Evolutionary conservation across 2,888 invertebrate genomes (phyloP).

Genomic region (Strigamia crassipes): DNA sequence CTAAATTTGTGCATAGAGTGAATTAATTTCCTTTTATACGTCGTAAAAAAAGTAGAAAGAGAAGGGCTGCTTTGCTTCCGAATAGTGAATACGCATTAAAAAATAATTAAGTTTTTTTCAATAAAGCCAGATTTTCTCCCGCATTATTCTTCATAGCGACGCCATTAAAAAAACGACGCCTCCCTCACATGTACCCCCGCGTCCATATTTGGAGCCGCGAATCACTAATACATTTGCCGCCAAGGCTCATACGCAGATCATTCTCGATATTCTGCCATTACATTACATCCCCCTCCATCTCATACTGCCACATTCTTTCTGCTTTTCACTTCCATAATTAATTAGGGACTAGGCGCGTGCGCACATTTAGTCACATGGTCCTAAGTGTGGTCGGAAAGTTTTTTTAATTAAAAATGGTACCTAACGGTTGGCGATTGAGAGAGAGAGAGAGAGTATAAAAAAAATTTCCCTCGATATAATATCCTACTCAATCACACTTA

Average conservation of each 20-base stretch:
- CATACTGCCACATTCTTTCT: not conserved
- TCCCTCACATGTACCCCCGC: not conserved
- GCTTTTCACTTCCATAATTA: conserved; percentile 19
- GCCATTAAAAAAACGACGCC: conserved; percentile 23
- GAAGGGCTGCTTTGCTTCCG: conserved; percentile 3
- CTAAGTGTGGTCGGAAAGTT: conserved; percentile 30
- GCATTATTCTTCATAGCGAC: conserved; percentile 22
- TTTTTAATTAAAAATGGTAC: conserved; percentile 22
- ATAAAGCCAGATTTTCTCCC: conserved; percentile 23
- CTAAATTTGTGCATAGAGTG: conserved; percentile 22
- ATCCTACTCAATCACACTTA: conserved; percentile 26
- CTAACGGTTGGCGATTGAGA: conserved; percentile 1
- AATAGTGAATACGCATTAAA: conserved; percentile 30
- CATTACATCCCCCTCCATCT: not conserved
- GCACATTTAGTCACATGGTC: conserved; percentile 12
- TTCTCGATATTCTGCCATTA: conserved; percentile 23
- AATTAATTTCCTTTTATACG: conserved; percentile 23
- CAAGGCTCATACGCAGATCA: conserved; percentile 30
- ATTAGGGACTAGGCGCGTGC: conserved; percentile 19
- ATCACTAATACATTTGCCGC: conserved; percentile 27
- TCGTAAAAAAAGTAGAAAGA: conserved; percentile 5
- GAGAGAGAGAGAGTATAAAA: not conserved
- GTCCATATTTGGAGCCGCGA: conserved; percentile 30
- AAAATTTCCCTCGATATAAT: conserved; percentile 1
- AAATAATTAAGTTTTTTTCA: conserved; percentile 26